Base-by-base conservation (phyloP, 2,888 invertebrate species). In the Poecilus cupreus region DNA sequence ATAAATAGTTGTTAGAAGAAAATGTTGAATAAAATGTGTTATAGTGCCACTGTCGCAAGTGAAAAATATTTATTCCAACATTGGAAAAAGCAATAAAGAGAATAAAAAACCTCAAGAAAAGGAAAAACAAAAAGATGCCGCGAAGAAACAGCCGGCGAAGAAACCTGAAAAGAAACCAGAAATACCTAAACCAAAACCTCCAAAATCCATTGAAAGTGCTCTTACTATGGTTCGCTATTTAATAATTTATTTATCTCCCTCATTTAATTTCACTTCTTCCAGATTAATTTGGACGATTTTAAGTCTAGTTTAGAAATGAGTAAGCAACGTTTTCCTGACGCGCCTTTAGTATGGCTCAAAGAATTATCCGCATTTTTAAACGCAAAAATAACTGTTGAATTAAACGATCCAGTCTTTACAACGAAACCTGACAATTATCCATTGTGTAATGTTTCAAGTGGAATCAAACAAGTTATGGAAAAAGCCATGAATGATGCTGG, bases 281-380 rank as follows among this genome's bases (percentile, higher is more conserved):
- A 94, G 94, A 92, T 95, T 85, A 92, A 93, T 83, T 87, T 90
- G 5, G 90, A 91, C 10, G 94, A 94, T 81, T 89, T 91, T 83
- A 88, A 88, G 75, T 88, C 88, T 70, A 86, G 91, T 57, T 87
- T 91, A 84, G 90, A 93, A 81, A 91, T 91, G 18, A 92, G 93
- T 72, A 93, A 93, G 87, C 85, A 90, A 1, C 91, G 92, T 82
- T 95, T 93, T 87, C 93, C 94, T 0, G 94, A 93, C 46, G 93
- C 93, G n/a, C 94, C 95, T 5, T 87, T 93, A 43, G 89, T 93
- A 22, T 93, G 95, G 94, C 86, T 96, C 24, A 94, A 94, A 86
- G 94, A 94, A 86, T 90, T 95, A 70, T 92, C 93, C 5, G 90
- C 90, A 43, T 94, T 91, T 87, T 88, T 94, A 51, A 94, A 94